Evolutionary conservation across 30 jellyfish, hydroid and myxozoan genomes (phyloP), one percentile per base, ranked within the genome.

Genomic region (Hydra vulgaris): DNA sequence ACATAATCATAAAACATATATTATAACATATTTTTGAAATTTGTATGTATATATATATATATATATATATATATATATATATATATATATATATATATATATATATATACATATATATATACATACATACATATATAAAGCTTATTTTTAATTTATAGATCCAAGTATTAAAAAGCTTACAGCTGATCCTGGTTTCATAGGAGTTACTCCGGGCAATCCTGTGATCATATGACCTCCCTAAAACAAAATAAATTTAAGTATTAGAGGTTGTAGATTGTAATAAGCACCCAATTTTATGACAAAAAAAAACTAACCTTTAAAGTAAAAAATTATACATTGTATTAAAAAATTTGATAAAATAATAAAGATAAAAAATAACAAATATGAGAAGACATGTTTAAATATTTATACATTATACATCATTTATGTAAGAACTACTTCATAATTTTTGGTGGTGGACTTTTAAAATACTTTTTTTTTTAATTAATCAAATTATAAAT

Each of bases 131-230:
- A n/a, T n/a, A n/a, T n/a, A n/a, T n/a, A n/a, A n/a, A n/a, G n/a
- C n/a, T n/a, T n/a, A n/a, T n/a, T n/a, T n/a, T n/a, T n/a, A 40
- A 40, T 12, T 3, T 68, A 3, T 3, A 68, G 12, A 68, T 7
- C 75, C 75, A 68, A 3, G 53, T 3, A 73, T 3, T 15, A 40
- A 12, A 40, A 3, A 40, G 5, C 95, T 76, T 83, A 87, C 96
- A 0, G 99, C 99, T 1, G 99, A 92, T 40, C 99, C 99, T 21
- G 99, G 99, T 61, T 92, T 92, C 99, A 92, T 92, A 20, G 73
- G 72, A 5, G 99, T 92, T 4, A 95, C 96, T 16, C 99, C 99
- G 7, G 99, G 96, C 71, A 92, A 71, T 66, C 99, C 99, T n/a
- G 96, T 88, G 80, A 92, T 92, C 86, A 92, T 85, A 77, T 92